Evolutionary conservation across 1,140 invertebrate genomes (phyloP).

Genomic region (Brachionus asplanchnoidis): DNA sequence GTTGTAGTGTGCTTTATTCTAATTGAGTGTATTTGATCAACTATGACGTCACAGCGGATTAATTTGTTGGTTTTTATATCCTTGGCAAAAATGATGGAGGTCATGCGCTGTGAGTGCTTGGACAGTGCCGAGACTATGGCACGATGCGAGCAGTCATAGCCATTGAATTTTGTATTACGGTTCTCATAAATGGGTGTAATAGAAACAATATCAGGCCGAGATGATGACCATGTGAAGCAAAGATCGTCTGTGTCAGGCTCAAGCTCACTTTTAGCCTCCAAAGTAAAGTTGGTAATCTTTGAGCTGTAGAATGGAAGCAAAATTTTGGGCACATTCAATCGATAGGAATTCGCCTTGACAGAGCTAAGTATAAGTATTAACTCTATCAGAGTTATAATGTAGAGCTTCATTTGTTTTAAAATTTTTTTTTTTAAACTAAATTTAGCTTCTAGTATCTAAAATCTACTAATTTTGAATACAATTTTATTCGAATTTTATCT

Average conservation of each 20-base stretch:
- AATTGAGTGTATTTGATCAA: conserved; percentile 31
- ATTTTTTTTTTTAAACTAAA: not conserved
- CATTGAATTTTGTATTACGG: not conserved
- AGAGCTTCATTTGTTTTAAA: not conserved
- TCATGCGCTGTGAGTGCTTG: not conserved
- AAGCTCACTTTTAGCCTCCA: conserved; percentile 10
- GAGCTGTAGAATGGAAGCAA: conserved; percentile 20
- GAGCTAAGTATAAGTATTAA: not conserved
- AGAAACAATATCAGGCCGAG: conserved; percentile 7
- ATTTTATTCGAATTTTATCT: too few species aligned
- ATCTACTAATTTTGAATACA: not conserved
- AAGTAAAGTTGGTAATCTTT: conserved; percentile 12
- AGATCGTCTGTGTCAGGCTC: not conserved
- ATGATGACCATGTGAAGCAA: conserved; percentile 32
- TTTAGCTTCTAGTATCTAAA: not conserved
- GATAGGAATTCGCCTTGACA: not conserved
- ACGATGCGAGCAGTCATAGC: not conserved
- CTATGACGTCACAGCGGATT: conserved; percentile 39
- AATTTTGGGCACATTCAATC: conserved; percentile 1
- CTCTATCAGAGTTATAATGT: not conserved
- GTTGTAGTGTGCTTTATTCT: conserved; percentile 24
- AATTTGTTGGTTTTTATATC: conserved; percentile 19
- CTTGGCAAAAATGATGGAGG: conserved; percentile 29
- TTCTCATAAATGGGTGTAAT: not conserved
- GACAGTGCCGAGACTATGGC: not conserved